phyloP scores from a whole-genome alignment of 2,113 vertebrate species.

The Melanotaenia duboulayi region DNA sequence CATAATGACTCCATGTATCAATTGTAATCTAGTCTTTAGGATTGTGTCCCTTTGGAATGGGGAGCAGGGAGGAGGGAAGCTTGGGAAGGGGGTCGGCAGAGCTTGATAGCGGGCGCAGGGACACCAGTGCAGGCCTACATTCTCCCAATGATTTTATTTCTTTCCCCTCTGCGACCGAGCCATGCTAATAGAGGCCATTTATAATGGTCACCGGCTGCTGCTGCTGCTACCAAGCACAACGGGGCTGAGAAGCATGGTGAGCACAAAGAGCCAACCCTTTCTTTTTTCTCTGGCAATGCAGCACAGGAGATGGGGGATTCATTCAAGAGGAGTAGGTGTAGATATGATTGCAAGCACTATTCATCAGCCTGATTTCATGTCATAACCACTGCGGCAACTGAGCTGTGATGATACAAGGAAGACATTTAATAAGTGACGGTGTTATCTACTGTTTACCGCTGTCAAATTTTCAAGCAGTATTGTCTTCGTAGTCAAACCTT shows the following conservation, averaged over 20 bases:
- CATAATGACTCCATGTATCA: conserved; percentile 82
- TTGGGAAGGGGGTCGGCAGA: conserved; percentile 63
- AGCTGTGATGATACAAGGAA: conserved; percentile 44
- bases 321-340: conserved; percentile 48
- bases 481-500: conserved; percentile 32
- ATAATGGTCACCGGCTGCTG: conserved; percentile 79
- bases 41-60: conserved; percentile 75
- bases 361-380: conserved; percentile 60
- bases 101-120: conserved; percentile 62
- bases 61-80: conserved; percentile 48
- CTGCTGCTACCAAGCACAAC: conserved; percentile 65
- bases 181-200: conserved; percentile 84
- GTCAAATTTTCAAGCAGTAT: conserved; percentile 34
- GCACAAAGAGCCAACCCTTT: conserved; percentile 64
- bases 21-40: conserved; percentile 83
- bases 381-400: conserved; percentile 62
- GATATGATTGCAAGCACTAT: conserved; percentile 54
- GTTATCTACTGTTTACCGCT: conserved; percentile 56
- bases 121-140: conserved; percentile 70
- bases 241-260: conserved; percentile 59
- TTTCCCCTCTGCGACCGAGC: conserved; percentile 75
- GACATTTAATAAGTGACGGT: conserved; percentile 54
- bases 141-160: conserved; percentile 83
- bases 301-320: conserved; percentile 62
- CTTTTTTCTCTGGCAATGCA: conserved; percentile 59